Evolutionary conservation across 2,888 invertebrate species (phyloP), one percentile per base, ranked within the genome.

Genomic region (Lordiphosa fenestrarum): DNA sequence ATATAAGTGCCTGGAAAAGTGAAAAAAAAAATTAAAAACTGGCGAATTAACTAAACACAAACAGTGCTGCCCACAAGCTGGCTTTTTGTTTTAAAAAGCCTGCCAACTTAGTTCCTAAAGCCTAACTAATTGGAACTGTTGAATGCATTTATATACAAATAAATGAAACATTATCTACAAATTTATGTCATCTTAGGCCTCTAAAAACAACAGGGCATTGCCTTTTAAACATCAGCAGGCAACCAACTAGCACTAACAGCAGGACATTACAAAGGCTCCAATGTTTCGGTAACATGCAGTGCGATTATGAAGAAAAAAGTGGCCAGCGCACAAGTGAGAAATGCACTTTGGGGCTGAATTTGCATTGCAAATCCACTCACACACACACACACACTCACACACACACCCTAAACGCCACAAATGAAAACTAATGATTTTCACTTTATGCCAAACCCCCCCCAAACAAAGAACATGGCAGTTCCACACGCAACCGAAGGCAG

Each of bases 371-470:
- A 44, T 44, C 10, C 30, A 44, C 15, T 10, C 44, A 44, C 44
- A 44, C 33, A 44, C 33, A 44, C 25, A 42, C 30, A 12, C 15
- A 44, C 33, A 44, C 25, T 30, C 30, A 12, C 15, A 44, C 33
- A 44, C 33, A 44, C 13, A 40, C 57, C 57, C 57, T 82, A 84
- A 84, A 78, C 67, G 76, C 63, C 73, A 60, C 61, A 83, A 78
- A 81, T 81, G 67, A 67, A 84, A 81, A 73, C 74, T 70, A 82
- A 77, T 77, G 74, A 69, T 78, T 84, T 82, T 67, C 75, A 55
- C 69, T 66, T 83, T 70, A 81, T 50, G 57, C 58, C 38, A n/a
- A 38, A 39, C 25, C 15, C 15, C 15, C 15, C 15, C 53, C 36
- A 44, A 44, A 53, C 25, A 44, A 56, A 56, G 38, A 21, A 23